phyloP scores from a whole-genome alignment of 2,888 invertebrate species.

The Monopis laevigella region DNA sequence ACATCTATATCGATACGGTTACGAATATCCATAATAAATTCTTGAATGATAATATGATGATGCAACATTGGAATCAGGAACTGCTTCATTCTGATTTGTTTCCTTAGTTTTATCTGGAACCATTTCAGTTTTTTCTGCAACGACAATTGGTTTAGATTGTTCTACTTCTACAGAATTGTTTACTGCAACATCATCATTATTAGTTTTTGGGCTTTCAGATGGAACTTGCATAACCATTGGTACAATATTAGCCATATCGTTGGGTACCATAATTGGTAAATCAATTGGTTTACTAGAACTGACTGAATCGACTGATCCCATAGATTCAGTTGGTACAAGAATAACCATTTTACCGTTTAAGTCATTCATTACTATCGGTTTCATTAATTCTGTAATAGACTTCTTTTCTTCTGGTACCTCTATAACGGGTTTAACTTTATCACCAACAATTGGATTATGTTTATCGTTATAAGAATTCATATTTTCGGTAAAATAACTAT shows the following conservation, averaged over 20 bases:
- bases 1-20: not conserved
- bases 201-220: no score
- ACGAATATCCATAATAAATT: conserved; percentile 26
- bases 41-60: conserved; percentile 51
- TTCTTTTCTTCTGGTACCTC: conserved; percentile 20
- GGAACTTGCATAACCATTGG: no score
- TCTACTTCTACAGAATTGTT: no score
- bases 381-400: conserved; percentile 3
- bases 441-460: conserved; percentile 22
- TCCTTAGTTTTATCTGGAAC: not conserved
- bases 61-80: conserved; percentile 43
- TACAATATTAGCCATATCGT: no score
- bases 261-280: no score
- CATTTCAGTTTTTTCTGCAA: not conserved
- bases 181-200: no score
- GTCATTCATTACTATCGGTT: not conserved
- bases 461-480: conserved; percentile 20
- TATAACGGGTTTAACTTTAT: conserved; percentile 24
- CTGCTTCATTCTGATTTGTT: conserved; percentile 23
- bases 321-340: no score
- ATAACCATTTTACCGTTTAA: not conserved
- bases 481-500: conserved; percentile 45
- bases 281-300: no score
- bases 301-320: no score
- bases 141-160: no score